Conservation (phyloP, 2,113 vertebrate genomes). For the Ciconia boyciana region DNA sequence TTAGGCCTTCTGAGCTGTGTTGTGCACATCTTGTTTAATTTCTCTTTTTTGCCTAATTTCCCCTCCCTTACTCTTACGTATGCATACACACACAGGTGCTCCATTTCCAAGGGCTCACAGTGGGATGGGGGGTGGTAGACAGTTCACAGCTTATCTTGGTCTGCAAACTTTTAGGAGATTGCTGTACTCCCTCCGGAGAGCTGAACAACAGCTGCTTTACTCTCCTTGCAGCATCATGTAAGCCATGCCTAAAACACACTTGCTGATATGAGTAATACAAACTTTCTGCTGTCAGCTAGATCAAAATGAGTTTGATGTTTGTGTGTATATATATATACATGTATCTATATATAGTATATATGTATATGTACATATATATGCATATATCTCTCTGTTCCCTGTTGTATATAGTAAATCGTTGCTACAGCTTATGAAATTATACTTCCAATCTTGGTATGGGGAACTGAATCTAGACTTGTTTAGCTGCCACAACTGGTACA, state of each 20-base stretch:
- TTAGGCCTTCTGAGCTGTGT: not conserved
- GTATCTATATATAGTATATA: not conserved
- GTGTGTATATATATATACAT: not conserved
- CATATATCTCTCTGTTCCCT: not conserved
- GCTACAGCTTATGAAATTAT: slow-evolving; percentile 29
- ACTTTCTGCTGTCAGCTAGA: slow-evolving; percentile 10
- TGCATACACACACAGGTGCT: not conserved
- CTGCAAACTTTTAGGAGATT: not conserved
- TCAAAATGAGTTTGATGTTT: slow-evolving; percentile 29
- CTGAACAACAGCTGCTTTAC: not conserved
- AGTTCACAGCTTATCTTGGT: not conserved
- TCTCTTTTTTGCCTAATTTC: not conserved
- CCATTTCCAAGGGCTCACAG: not conserved
- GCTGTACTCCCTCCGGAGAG: not conserved
- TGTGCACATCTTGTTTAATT: not conserved
- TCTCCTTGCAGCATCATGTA: not conserved
- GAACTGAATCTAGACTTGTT: slow-evolving; percentile 4
- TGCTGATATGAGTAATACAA: not conserved
- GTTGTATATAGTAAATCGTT: slow-evolving; percentile 66
- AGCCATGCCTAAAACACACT: slow-evolving; percentile 53
- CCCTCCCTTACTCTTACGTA: not conserved
- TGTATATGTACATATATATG: slow-evolving; percentile 20
- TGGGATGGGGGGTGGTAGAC: not conserved
- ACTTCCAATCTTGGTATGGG: slow-evolving; percentile 26
- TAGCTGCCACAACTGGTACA: not conserved